These are phyloP conservation scores for Gambusia affinis DNA, from an alignment of 2,113 vertebrate species.

Conservation along the genomic window DNA sequence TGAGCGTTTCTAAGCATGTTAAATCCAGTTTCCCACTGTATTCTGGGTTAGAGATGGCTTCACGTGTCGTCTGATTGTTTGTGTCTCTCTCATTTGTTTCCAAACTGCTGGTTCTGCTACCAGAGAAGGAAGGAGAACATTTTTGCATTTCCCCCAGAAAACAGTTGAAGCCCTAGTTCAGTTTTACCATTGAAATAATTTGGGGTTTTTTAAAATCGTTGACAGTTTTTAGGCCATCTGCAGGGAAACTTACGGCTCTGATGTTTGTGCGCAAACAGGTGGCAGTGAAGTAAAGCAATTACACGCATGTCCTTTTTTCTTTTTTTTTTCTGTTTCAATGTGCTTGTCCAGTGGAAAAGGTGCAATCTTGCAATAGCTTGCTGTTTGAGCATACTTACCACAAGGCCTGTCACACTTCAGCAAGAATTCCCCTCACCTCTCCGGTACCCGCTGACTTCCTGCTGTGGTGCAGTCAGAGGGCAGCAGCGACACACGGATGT, in stretches of 20 bases:
- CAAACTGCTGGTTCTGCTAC: not conserved
- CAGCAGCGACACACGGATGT: constrained; percentile 50
- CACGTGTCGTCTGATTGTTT: not conserved
- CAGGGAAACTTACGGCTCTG: not conserved
- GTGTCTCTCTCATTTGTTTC: not conserved
- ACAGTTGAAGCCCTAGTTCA: not conserved
- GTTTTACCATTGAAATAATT: not conserved
- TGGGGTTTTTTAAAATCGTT: not conserved
- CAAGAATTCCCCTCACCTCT: constrained; percentile 82
- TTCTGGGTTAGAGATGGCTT: not conserved
- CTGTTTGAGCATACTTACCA: constrained; percentile 64
- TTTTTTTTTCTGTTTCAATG: not conserved
- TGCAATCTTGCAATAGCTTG: constrained; percentile 61
- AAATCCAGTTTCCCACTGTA: not conserved
- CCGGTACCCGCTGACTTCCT: constrained; percentile 77
- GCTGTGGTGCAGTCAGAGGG: constrained; percentile 74
- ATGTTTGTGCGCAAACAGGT: constrained; percentile 20
- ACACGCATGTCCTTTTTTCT: not conserved
- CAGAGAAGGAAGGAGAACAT: not conserved
- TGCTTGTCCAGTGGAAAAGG: constrained; percentile 66
- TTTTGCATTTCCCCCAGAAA: not conserved
- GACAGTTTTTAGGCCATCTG: not conserved
- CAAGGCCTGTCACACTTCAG: constrained; percentile 69
- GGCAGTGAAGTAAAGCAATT: constrained; percentile 18
- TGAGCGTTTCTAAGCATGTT: not conserved